Percentiles rank a stretch among this genome's conserved stretches.
Evolutionary conservation across 2,797 vertebrate genomes (phyloP).

Genomic region (Typhlichthys eigenmanni): DNA sequence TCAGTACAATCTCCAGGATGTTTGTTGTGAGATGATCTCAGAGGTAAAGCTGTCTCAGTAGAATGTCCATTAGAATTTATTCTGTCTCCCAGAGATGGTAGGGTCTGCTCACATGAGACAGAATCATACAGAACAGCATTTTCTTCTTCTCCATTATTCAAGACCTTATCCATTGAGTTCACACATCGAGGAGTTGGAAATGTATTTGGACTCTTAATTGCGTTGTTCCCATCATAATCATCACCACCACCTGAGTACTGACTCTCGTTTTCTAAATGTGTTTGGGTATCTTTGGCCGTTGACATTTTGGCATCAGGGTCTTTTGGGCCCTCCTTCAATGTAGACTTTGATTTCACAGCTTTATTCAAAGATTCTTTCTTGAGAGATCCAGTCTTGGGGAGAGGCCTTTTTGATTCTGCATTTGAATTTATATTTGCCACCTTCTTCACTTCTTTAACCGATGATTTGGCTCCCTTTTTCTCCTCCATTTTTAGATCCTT

Average conservation of each 20-base stretch:
- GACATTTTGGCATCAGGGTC: slow-evolving; percentile 62
- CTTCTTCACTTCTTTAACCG: slow-evolving; percentile 66
- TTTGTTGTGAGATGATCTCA: slow-evolving; percentile 68
- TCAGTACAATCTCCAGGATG: slow-evolving; percentile 47
- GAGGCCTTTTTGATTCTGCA: slow-evolving; percentile 63
- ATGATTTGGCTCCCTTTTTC: slow-evolving; percentile 58
- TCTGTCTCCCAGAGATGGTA: slow-evolving; percentile 55
- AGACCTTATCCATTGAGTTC: slow-evolving; percentile 57
- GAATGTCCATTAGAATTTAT: slow-evolving; percentile 53
- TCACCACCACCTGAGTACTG: slow-evolving; percentile 39
- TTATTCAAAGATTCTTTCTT: slow-evolving; percentile 76
- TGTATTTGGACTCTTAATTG: slow-evolving; percentile 9
- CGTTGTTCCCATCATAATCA: slow-evolving; percentile 15
- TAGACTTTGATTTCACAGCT: slow-evolving; percentile 52
- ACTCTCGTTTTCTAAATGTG: slow-evolving; percentile 54
- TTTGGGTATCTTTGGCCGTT: slow-evolving; percentile 62
- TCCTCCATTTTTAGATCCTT: slow-evolving; percentile 71
- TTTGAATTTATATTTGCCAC: slow-evolving; percentile 21
- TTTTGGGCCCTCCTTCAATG: slow-evolving; percentile 49
- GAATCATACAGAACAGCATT: slow-evolving; percentile 78
- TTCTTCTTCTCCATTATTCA: slow-evolving; percentile 66
- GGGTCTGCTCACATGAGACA: slow-evolving; percentile 84
- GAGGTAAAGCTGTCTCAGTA: slow-evolving; percentile 59
- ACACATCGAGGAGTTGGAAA: slow-evolving; percentile 65
- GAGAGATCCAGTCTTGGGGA: slow-evolving; percentile 52